Evolutionary conservation across 2,797 vertebrate species (phyloP), one percentile per base, ranked within the genome.

Genomic region (Amblyopsis hoosieri): DNA sequence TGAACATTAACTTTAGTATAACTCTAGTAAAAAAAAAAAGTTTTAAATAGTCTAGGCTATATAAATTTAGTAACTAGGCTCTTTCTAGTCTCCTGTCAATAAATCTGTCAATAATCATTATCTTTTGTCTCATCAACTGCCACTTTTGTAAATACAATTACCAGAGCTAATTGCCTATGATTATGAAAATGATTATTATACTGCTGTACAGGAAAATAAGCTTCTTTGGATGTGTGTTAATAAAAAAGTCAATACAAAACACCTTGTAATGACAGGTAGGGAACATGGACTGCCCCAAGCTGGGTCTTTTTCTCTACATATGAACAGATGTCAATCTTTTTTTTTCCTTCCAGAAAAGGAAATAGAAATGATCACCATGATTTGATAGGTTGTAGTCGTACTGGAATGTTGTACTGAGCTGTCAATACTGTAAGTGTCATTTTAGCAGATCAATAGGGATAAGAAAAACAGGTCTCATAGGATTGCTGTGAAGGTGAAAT

Each of bases 241-340:
- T 72, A 65, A 83, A 75, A 75, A 86, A 81, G 86, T 90, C 83
- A 67, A 90, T 90, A 89, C 82, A 69, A 90, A 90, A 89, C 81
- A 88, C 82, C 82, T 85, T 86, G 89, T 84, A 86, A 86, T 90
- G 88, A 91, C 84, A 89, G 87, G 89, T 88, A 86, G 86, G 90
- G 90, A 90, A 90, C 86, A 88, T 66, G 72, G 75, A 78, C 75
- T 70, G 87, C 89, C 87, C 76, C 57, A 1, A 90, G 90, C 89
- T 83, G 81, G 71, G 71, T 69, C 57, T 29, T 76, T 80, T 76
- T 80, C 60, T 56, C 67, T 67, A 76, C 67, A 67, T 83, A 85
- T 72, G 81, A 84, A 75, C 78, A 88, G 60, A 63, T 90, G 91
- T 83, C 90, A 92, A 92, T 92, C 89, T 74, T 69, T 45, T 67